Evolutionary conservation across 2,888 invertebrate species (phyloP).

Genomic region (Deladenus siricidicola): DNA sequence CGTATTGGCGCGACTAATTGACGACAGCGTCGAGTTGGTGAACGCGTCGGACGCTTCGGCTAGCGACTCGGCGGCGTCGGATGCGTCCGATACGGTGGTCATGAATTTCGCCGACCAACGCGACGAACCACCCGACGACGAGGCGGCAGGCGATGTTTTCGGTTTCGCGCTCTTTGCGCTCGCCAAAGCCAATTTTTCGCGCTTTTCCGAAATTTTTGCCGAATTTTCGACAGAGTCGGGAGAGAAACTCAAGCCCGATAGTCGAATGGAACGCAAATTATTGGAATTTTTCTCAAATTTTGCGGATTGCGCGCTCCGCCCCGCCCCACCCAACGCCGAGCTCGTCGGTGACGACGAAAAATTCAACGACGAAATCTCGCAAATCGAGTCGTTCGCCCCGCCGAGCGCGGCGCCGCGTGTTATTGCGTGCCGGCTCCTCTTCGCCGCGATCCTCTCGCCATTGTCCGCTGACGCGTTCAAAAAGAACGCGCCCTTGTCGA

Average conservation of each 20-base stretch:
- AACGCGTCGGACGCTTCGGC: neutral
- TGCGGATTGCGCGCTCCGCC: neutral
- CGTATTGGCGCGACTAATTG: neutral
- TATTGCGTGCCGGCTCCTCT: no score
- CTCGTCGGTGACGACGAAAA: neutral
- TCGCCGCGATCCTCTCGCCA: no score
- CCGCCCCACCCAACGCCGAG: neutral
- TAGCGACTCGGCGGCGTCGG: no score
- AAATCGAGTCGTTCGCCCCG: no score
- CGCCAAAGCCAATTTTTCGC: no score
- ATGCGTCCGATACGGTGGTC: no score
- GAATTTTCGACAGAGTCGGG: neutral
- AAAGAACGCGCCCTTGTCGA: neutral
- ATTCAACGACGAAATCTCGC: no score
- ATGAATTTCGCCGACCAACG: neutral
- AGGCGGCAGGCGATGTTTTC: no score
- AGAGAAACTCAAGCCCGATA: neutral
- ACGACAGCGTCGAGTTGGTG: neutral
- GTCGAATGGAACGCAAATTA: neutral
- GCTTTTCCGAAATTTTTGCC: neutral
- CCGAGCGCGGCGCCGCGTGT: no score
- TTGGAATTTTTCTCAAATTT: neutral
- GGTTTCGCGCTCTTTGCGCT: no score
- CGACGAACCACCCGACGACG: neutral
- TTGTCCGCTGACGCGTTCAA: neutral